Conservation (phyloP, 2,888 invertebrate genomes). For the Dusona sp. region DNA sequence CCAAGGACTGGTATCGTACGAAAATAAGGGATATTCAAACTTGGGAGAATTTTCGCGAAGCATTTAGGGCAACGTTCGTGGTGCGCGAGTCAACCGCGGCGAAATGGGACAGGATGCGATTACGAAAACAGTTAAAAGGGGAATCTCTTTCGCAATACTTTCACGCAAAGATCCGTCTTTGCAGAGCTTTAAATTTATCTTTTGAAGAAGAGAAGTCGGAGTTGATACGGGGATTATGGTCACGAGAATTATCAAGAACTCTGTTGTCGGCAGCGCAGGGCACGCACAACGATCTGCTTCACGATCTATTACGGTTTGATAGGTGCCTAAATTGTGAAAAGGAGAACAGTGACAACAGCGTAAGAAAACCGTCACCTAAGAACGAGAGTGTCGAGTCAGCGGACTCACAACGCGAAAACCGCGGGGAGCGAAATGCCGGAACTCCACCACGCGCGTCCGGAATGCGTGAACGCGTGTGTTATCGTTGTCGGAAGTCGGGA, state of each 20-base stretch:
- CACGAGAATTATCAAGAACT: background rate
- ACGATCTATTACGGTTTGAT: no score
- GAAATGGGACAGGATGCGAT: background rate
- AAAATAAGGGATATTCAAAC: background rate
- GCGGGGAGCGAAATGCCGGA: no score
- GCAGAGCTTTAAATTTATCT: background rate
- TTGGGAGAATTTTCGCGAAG: background rate
- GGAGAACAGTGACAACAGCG: no score
- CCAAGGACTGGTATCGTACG: background rate
- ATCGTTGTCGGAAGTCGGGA: background rate
- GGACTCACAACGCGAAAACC: no score
- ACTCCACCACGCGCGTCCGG: no score
- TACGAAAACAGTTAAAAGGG: background rate
- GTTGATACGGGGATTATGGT: background rate
- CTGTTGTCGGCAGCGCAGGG: no score
- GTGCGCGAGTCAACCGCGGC: background rate
- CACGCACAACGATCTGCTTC: no score
- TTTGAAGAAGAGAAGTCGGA: background rate
- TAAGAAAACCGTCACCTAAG: no score
- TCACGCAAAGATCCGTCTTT: background rate
- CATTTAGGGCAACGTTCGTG: constrained; percentile 2
- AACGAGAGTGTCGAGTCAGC: no score
- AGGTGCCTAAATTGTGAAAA: no score
- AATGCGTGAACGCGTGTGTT: background rate
- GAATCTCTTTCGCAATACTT: background rate